A percentile compares a stretch with the other conserved stretches of the same genome.
These are phyloP conservation scores for Xenopus tropicalis DNA, from an alignment of 2,113 vertebrate species.

Conservation along the genomic window DNA sequence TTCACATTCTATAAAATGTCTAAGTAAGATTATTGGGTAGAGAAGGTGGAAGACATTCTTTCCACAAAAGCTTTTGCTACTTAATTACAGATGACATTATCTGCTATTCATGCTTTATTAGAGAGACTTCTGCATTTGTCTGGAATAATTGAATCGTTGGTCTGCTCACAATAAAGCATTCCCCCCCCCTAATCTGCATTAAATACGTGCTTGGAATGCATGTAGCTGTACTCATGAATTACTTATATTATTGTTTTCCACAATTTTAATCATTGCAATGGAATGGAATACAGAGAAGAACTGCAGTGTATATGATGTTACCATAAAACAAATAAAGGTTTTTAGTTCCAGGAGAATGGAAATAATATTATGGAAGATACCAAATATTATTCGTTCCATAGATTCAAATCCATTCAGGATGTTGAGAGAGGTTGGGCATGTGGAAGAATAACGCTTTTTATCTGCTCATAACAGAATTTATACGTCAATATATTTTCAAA, in stretches of 20 bases:
- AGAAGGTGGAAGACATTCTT: not conserved
- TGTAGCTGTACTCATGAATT: not conserved
- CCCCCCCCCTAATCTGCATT: conserved; percentile 28
- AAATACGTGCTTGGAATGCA: conserved; percentile 22
- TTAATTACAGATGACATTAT: conserved; percentile 34
- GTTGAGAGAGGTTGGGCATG: too few relatives aligned
- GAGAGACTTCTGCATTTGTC: conserved; percentile 11
- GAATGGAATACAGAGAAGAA: not conserved
- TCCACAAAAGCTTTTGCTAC: conserved; percentile 23
- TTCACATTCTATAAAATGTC: conserved; percentile 18
- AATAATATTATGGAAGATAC: too few relatives aligned
- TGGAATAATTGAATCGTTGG: conserved; percentile 34
- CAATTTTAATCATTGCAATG: not conserved
- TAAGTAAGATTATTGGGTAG: conserved; percentile 6
- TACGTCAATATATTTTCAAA: too few relatives aligned
- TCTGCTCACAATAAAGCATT: conserved; percentile 9
- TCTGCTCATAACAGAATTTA: too few relatives aligned
- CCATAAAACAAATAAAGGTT: too few relatives aligned
- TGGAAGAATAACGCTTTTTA: too few relatives aligned
- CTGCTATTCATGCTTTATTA: conserved; percentile 17
- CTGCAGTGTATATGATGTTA: too few relatives aligned
- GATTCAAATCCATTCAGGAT: too few relatives aligned
- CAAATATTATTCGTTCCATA: too few relatives aligned
- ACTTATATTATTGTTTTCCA: not conserved
- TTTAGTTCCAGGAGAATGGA: too few relatives aligned